These are phyloP conservation scores for Pachycephala philippinensis DNA, from an alignment of 2,113 vertebrate species.

Conservation along the genomic window DNA sequence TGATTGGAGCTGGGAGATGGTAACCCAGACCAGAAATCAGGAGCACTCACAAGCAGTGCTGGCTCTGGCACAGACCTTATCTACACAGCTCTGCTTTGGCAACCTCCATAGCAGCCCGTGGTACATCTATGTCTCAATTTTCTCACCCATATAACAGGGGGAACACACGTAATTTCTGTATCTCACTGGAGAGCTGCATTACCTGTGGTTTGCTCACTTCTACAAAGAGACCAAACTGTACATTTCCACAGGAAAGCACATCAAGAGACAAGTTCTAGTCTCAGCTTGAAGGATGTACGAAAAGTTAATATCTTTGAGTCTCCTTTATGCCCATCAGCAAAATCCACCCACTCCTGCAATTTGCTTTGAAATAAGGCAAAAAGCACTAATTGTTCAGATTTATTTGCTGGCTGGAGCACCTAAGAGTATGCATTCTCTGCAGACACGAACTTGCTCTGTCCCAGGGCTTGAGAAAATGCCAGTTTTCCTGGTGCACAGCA, in stretches of 20 bases:
- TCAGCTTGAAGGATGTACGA: background rate
- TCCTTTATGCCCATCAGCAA: background rate
- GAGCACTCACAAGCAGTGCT: background rate
- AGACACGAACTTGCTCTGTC: background rate
- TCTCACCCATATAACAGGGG: rapidly evolving
- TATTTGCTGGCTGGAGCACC: background rate
- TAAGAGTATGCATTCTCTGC: background rate
- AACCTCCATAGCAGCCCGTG: rapidly evolving
- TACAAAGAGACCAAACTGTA: background rate
- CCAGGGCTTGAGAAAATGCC: background rate
- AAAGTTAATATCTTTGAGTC: background rate
- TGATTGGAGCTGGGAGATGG: background rate
- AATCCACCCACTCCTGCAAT: background rate
- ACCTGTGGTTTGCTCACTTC: background rate
- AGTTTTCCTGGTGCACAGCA: background rate
- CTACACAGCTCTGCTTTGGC: background rate
- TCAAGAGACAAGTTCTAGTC: background rate
- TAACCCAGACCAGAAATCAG: background rate
- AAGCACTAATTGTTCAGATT: background rate
- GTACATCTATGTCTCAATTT: background rate
- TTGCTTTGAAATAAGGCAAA: slow-evolving; percentile 25
- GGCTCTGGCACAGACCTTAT: background rate
- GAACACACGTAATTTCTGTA: background rate
- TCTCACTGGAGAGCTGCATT: background rate
- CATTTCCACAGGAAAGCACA: background rate